These are phyloP conservation scores for Sakesphorus luctuosus DNA, from an alignment of 2,113 vertebrate species.

Conservation along the genomic window DNA sequence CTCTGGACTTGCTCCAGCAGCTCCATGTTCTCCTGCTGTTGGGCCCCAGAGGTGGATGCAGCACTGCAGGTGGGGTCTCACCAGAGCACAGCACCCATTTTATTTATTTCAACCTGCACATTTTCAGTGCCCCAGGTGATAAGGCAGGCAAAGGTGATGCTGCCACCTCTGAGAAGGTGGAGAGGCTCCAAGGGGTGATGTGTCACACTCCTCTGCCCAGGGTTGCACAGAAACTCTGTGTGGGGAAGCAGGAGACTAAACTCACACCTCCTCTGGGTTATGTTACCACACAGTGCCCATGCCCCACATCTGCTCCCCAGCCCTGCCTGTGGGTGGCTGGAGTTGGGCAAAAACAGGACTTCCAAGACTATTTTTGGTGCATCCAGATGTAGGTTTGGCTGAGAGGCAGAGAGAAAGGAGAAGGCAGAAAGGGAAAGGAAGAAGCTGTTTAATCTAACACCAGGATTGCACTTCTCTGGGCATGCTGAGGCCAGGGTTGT, in stretches of 20 bases:
- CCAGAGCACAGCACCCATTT: neutral
- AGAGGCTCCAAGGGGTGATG: neutral
- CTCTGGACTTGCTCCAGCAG: neutral
- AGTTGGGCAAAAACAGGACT: neutral
- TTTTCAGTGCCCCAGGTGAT: neutral
- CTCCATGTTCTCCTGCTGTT: accelerated
- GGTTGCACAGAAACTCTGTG: neutral
- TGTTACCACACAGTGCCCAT: accelerated
- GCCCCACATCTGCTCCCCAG: neutral
- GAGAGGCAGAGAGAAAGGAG: neutral
- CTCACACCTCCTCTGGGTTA: neutral
- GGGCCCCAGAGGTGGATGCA: neutral
- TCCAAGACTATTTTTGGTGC: neutral
- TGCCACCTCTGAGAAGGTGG: neutral
- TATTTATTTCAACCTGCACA: neutral
- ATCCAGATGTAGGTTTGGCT: neutral
- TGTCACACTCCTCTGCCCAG: too few relatives aligned
- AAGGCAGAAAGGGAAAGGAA: neutral
- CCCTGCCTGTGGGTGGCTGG: neutral
- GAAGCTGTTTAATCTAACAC: neutral
- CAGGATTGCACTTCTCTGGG: neutral
- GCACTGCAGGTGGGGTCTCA: neutral
- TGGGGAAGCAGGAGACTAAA: neutral
- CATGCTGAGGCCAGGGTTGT: neutral
- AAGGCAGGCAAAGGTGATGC: neutral